Conservation (phyloP, 1,140 invertebrate genomes). For the Plutomurus gul region DNA sequence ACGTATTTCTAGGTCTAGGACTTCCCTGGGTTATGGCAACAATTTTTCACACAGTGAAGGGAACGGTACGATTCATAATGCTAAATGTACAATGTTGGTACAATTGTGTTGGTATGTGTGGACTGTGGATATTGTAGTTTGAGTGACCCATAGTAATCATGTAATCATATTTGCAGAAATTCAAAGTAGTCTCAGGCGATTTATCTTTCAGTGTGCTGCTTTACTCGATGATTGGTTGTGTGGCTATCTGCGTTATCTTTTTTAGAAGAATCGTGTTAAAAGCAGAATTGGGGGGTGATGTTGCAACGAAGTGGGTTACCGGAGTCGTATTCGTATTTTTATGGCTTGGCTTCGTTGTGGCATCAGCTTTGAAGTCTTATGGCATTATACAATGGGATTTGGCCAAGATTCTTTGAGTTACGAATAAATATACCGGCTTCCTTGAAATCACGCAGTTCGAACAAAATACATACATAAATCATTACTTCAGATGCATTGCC, state of each 20-base stretch:
- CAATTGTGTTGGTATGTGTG: too few relatives aligned
- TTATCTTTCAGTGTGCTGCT: not conserved
- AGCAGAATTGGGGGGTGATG: not conserved
- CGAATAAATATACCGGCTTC: too few relatives aligned
- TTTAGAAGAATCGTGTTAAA: not conserved
- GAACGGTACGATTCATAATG: too few relatives aligned
- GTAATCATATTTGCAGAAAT: not conserved
- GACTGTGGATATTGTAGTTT: too few relatives aligned
- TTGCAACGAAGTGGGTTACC: not conserved
- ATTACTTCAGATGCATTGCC: too few relatives aligned
- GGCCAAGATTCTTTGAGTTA: too few relatives aligned
- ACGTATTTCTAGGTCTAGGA: slow-evolving; percentile 70
- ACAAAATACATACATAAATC: too few relatives aligned
- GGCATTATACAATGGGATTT: too few relatives aligned
- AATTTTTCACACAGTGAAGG: slow-evolving; percentile 66
- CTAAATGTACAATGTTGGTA: too few relatives aligned
- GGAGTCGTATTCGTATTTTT: not conserved
- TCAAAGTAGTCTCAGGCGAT: not conserved
- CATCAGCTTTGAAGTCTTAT: not conserved
- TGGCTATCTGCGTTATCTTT: not conserved
- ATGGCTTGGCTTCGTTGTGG: not conserved
- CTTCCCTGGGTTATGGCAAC: slow-evolving; percentile 68
- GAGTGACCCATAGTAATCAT: too few relatives aligned
- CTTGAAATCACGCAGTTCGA: too few relatives aligned
- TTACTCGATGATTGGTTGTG: not conserved